These are phyloP conservation scores for Drosophila meridionalis DNA, from an alignment of 2,888 invertebrate genomes.

Conservation along the genomic window DNA sequence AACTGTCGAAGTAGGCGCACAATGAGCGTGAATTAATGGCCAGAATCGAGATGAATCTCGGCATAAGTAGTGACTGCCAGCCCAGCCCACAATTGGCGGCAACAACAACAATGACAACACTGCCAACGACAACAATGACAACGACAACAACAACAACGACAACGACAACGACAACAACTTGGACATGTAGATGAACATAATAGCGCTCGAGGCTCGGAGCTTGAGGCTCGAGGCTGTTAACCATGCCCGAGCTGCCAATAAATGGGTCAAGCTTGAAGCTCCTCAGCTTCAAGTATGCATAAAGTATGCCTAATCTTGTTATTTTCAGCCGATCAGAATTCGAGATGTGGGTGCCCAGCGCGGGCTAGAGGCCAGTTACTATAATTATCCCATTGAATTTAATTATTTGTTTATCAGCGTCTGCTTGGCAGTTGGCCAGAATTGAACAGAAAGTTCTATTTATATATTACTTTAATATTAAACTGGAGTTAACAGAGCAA, in stretches of 20 bases:
- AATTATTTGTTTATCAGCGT: constrained; percentile 28
- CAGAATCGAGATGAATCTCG: constrained; percentile 64
- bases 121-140: constrained; percentile 8
- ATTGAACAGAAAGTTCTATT: background rate
- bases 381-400: constrained; percentile 46
- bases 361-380: constrained; percentile 7
- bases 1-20: constrained; percentile 64
- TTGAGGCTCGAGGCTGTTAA: constrained; percentile 24
- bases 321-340: constrained; percentile 47
- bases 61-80: constrained; percentile 26
- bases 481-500: background rate
- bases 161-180: constrained; percentile 23
- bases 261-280: constrained; percentile 67
- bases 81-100: constrained; percentile 18
- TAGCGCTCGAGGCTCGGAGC: constrained; percentile 32
- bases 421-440: background rate
- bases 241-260: constrained; percentile 19
- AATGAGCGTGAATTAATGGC: constrained; percentile 77
- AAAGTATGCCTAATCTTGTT: constrained; percentile 73
- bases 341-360: constrained; percentile 25
- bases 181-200: constrained; percentile 59
- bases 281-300: constrained; percentile 49
- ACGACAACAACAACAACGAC: constrained; percentile 11
- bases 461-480: background rate
- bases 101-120: constrained; percentile 8